Evolutionary conservation across 1,140 invertebrate genomes (phyloP).

Genomic region (Dendrolimus kikuchii): DNA sequence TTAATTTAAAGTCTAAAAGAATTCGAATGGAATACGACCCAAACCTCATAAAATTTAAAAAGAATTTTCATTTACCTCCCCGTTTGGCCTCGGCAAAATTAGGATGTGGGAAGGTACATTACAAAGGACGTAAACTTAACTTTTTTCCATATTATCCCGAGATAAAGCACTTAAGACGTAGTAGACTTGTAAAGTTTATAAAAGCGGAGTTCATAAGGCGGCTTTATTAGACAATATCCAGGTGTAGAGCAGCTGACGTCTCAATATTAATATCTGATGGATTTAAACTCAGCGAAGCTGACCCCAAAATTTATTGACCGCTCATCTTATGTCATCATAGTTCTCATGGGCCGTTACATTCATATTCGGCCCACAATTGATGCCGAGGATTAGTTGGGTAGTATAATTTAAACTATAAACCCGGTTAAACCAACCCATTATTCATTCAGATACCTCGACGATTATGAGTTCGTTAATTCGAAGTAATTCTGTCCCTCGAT

Average conservation of each 20-base stretch:
- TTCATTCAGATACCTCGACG: conserved; percentile 32
- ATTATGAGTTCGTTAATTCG: conserved; percentile 34
- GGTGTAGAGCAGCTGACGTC: conserved; percentile 50
- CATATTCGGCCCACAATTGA: conserved; percentile 35
- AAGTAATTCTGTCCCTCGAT: conserved; percentile 31
- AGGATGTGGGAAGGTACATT: conserved; percentile 6
- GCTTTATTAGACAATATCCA: conserved; percentile 53
- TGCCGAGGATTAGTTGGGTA: conserved; percentile 26
- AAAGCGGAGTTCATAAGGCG: conserved; percentile 54
- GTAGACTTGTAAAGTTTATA: conserved; percentile 44
- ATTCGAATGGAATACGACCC: neutral
- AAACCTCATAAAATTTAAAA: neutral
- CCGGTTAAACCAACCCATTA: conserved; percentile 31
- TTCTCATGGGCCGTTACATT: conserved; percentile 26
- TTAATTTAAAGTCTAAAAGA: too few species aligned
- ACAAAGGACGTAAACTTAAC: conserved; percentile 13
- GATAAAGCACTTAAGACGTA: conserved; percentile 22
- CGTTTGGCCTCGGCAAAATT: conserved; percentile 5
- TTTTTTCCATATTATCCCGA: conserved; percentile 12
- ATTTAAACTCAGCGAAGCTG: conserved; percentile 29
- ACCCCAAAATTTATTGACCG: conserved; percentile 38
- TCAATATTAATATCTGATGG: conserved; percentile 57
- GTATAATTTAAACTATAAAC: conserved; percentile 32
- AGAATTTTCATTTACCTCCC: neutral
- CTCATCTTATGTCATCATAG: conserved; percentile 17